Evolutionary conservation across 2,888 invertebrate genomes (phyloP), one percentile per base, ranked within the genome.

Genomic region (Drosophila mettleri): DNA sequence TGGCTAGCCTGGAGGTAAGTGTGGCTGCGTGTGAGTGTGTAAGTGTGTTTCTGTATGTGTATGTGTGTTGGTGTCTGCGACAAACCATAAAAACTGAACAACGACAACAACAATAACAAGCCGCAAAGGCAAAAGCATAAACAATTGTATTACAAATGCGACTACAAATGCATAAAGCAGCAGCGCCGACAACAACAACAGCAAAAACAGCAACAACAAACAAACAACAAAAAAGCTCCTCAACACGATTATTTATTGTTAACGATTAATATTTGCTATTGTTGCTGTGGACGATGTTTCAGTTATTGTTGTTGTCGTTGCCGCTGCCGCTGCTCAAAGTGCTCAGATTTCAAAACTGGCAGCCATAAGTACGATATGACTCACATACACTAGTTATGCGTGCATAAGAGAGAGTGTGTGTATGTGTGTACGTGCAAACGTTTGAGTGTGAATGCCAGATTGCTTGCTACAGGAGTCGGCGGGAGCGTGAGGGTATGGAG

Each of bases 141-240:
- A 86, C 84, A 86, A 84, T 85, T 86, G 88, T 83, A 83, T 83
- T 88, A 88, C 83, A 88, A 86, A 88, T 78, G 86, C 81, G 74
- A 78, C 86, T 76, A 87, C 88, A 82, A 82, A 82, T 87, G 86
- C 82, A 82, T 83, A 86, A 81, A 81, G 71, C 84, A 76, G 74
- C 73, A 73, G 71, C 65, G 48, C 31, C 48, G 9, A 33, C 48
- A 48, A 43, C 54, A 67, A 74, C 71, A 74, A 58, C 65, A 72
- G 72, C 70, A 38, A 68, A 59, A 65, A 66, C 54, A 67, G 73
- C 69, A 75, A 62, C 65, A 75, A 72, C 70, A 33, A 69, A 55
- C 65, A 72, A 74, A n/a, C n/a, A n/a, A n/a, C n/a, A 66, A 41
- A 72, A 68, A 68, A 65, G 71, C 62, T 69, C 73, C 68, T 73